Conservation (phyloP, 2,888 invertebrate genomes). For the Latrodectus hesperus region DNA sequence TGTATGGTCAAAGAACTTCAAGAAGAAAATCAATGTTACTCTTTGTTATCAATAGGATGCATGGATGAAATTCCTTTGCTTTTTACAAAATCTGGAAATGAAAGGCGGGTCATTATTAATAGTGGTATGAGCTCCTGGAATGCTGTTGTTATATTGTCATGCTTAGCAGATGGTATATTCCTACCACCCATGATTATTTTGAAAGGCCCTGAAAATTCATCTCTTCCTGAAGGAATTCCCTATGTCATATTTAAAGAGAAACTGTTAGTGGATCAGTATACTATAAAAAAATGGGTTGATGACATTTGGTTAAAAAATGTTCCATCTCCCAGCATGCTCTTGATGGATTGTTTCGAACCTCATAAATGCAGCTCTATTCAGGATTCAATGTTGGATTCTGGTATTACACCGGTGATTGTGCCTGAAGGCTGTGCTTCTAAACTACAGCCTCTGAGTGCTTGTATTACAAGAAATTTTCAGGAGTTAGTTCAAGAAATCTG, state of each 20-base stretch:
- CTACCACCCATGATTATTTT: conserved; percentile 62
- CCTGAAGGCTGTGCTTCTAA: conserved; percentile 66
- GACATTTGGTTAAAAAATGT: conserved; percentile 54
- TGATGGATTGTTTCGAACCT: conserved; percentile 62
- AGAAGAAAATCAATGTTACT: conserved; percentile 55
- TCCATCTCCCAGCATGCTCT: conserved; percentile 53
- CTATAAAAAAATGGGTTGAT: conserved; percentile 37
- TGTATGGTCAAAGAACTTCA: conserved; percentile 51
- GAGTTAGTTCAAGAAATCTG: conserved; percentile 53
- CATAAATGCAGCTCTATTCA: conserved; percentile 40
- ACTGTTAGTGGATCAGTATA: conserved; percentile 35
- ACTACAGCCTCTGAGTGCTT: conserved; percentile 58
- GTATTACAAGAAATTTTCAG: conserved; percentile 51
- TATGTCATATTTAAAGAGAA: conserved; percentile 49
- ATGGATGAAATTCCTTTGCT: conserved; percentile 65
- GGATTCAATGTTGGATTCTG: conserved; percentile 50
- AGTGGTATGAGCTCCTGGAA: conserved; percentile 65
- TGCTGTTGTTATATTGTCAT: conserved; percentile 59
- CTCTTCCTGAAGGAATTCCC: conserved; percentile 10
- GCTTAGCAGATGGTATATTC: conserved; percentile 53
- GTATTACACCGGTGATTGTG: conserved; percentile 60
- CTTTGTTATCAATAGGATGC: conserved; percentile 51
- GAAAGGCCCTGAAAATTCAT: conserved; percentile 22
- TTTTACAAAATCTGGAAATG: conserved; percentile 42
- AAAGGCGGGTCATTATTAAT: conserved; percentile 55